These are phyloP conservation scores for Heteropelma amictum DNA, from an alignment of 2,888 invertebrate genomes.

Conservation along the genomic window DNA sequence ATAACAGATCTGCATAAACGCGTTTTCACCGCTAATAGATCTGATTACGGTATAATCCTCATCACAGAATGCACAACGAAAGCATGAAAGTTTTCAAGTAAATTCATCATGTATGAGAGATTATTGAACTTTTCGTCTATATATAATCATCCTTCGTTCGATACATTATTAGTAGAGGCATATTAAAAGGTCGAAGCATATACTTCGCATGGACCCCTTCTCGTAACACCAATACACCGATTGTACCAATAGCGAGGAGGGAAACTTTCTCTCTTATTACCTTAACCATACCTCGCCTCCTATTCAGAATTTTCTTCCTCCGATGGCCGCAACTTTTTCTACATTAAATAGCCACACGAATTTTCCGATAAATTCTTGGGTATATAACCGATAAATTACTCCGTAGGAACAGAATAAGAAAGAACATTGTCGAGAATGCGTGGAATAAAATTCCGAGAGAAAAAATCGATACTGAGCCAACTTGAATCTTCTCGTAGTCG, in stretches of 20 bases:
- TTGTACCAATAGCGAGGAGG: too few relatives aligned
- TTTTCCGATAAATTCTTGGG: conserved; percentile 39
- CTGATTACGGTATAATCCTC: too few relatives aligned
- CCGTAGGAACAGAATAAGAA: background rate
- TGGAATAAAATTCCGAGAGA: conserved; percentile 20
- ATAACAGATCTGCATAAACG: too few relatives aligned
- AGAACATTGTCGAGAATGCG: conserved; percentile 25
- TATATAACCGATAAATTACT: conserved; percentile 31
- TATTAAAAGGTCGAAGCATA: conserved; percentile 22
- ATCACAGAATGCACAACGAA: too few relatives aligned
- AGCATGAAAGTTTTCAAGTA: background rate
- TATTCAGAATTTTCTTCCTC: conserved; percentile 37
- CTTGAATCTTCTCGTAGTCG: background rate
- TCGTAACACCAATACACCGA: conserved; percentile 26
- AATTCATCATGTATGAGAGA: background rate
- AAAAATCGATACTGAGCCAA: conserved; percentile 9
- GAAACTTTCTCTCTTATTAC: conserved; percentile 15
- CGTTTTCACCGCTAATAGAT: too few relatives aligned
- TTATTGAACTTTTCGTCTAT: conserved; percentile 23
- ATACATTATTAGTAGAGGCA: conserved; percentile 27
- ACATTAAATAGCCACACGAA: conserved; percentile 28
- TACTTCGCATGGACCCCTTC: background rate
- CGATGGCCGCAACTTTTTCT: conserved; percentile 50
- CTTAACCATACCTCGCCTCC: background rate
- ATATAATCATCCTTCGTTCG: conserved; percentile 16